Evolutionary conservation across 2,797 vertebrate genomes (phyloP), one percentile per base, ranked within the genome.

Genomic region (Etheostoma perlongum): DNA sequence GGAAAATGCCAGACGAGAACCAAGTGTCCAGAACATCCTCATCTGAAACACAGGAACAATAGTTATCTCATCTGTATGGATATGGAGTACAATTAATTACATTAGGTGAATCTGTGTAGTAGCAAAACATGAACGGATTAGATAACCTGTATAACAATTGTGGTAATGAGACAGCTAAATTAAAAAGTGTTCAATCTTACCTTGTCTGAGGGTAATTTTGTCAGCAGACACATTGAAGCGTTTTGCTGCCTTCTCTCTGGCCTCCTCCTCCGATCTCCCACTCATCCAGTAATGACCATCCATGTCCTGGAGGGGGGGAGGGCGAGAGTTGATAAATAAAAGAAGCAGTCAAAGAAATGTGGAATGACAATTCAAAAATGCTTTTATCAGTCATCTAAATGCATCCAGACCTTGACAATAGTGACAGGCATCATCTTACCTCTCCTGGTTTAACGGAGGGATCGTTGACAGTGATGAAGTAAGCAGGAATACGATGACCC

Each of bases 1-100:
- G 97, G 86, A 98, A 98, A 81, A 98, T 94, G 54, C 96, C 97
- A 5, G 97, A 98, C 0, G 97, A 98, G 91, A 97, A 98, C 97
- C 97, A 98, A 25, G 97, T 98, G 82, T 98, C 97, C 87, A 98
- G 86, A 23, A 98, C 97, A 18, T 98, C 97, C 60, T 97, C 97
- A 65, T 98, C 97, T 98, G 88, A 65, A 89, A 90, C 13, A 57
- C 53, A 68, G 4, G 44, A 77, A 71, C 57, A 81, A 73, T 80
- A 67, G 14, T 70, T 52, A 76, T 59, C 51, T 66, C 25, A 78
- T 81, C 47, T 60, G 16, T 25, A 67, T 66, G 53, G 85, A 81
- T 70, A 60, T 63, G 60, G 36, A 63, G 46, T 0, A 65, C 5
- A 79, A 46, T 46, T 51, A 23, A 76, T 76, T 67, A 5, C 55